These are phyloP conservation scores for Charanyca ferruginea DNA, from an alignment of 2,888 invertebrate genomes.

Conservation along the genomic window DNA sequence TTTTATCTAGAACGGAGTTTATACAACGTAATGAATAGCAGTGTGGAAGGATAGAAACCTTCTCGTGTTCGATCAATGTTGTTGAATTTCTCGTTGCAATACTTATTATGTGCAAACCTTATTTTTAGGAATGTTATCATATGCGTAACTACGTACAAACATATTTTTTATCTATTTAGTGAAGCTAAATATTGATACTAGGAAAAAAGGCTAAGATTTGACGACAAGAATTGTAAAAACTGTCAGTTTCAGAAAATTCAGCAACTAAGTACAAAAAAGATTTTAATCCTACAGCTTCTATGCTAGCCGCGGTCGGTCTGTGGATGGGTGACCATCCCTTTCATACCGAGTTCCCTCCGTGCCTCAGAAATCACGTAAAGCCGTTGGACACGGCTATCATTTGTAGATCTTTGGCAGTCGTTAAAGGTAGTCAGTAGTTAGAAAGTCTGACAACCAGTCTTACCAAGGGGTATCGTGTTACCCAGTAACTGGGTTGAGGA, in stretches of 20 bases:
- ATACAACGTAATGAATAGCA: slow-evolving; percentile 52
- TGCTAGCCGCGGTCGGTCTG: no score
- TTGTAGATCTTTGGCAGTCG: no score
- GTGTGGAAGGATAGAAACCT: slow-evolving; percentile 56
- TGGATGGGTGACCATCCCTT: no score
- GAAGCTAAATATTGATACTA: slow-evolving; percentile 17
- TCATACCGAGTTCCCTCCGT: no score
- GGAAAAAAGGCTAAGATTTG: not conserved
- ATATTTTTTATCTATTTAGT: not conserved
- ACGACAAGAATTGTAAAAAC: no score
- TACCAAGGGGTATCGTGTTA: no score
- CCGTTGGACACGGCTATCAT: no score
- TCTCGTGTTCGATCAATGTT: slow-evolving; percentile 11
- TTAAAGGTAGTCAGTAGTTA: no score
- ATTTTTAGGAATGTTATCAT: slow-evolving; percentile 45
- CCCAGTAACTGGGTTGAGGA: no score
- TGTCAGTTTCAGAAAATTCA: no score
- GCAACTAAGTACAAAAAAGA: not conserved
- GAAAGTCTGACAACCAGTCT: no score
- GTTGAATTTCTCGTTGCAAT: slow-evolving; percentile 38
- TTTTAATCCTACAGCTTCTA: not conserved
- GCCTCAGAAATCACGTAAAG: no score
- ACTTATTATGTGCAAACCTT: slow-evolving; percentile 44
- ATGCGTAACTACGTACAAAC: not conserved
- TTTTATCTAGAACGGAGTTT: slow-evolving; percentile 62